These are phyloP conservation scores for Sicus ferrugineus DNA, from an alignment of 2,888 invertebrate species.

Conservation along the genomic window DNA sequence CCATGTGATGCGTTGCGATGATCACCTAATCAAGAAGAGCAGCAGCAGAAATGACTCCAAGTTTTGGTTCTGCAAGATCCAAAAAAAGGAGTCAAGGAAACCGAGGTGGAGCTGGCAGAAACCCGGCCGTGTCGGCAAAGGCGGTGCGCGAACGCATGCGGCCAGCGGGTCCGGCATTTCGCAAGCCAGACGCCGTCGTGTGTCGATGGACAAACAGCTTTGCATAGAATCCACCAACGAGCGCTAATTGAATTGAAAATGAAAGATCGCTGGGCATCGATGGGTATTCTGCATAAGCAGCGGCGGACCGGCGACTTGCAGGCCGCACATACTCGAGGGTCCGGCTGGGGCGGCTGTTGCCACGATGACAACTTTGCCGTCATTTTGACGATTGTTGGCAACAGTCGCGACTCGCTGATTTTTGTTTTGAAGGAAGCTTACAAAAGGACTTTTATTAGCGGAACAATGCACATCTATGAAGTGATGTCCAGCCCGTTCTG, in stretches of 20 bases:
- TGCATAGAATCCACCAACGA: conserved; percentile 49
- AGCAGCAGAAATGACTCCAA: conserved; percentile 29
- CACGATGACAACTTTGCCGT: no score
- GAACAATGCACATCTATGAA: no score
- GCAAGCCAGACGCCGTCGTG: conserved; percentile 29
- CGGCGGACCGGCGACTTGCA: background rate
- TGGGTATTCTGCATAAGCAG: conserved; percentile 39
- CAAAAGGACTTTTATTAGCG: no score
- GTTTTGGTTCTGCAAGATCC: background rate
- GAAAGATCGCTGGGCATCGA: conserved; percentile 47
- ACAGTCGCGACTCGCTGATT: no score
- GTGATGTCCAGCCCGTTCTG: no score
- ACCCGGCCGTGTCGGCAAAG: background rate
- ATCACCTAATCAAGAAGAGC: conserved; percentile 46
- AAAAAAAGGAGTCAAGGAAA: no score
- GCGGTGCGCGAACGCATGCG: background rate
- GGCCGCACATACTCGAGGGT: background rate
- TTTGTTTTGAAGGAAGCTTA: no score
- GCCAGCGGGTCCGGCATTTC: conserved; percentile 2
- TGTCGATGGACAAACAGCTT: conserved; percentile 42
- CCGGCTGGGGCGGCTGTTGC: conserved; percentile 24
- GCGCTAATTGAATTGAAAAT: conserved; percentile 53
- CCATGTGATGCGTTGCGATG: conserved; percentile 54
- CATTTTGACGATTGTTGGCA: no score
- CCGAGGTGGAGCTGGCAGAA: background rate